A percentile compares a stretch with the other conserved stretches of the same genome.
phyloP scores from a whole-genome alignment of 2,113 vertebrate species.

The Orcinus orca region DNA sequence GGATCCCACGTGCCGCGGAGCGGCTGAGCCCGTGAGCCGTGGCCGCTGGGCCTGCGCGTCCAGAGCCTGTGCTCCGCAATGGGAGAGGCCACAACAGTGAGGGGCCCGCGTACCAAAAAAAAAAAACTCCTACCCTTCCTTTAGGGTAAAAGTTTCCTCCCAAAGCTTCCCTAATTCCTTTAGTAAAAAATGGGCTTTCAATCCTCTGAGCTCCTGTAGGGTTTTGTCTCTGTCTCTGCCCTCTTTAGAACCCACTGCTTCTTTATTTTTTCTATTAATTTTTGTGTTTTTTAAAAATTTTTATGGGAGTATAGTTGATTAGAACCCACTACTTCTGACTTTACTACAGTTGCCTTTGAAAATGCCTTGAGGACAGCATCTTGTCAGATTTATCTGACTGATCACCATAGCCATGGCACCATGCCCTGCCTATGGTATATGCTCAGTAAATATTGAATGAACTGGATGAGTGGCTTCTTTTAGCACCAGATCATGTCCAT shows the following conservation, averaged over 20 bases:
- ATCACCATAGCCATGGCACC: neutral
- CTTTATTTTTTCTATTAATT: no score
- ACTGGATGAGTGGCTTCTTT: neutral
- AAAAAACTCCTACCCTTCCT: neutral
- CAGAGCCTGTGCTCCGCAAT: no score
- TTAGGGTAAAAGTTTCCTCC: neutral
- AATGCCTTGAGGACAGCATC: neutral
- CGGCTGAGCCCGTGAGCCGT: no score
- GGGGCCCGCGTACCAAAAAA: no score
- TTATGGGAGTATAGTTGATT: neutral
- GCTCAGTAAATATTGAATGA: neutral
- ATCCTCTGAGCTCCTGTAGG: neutral
- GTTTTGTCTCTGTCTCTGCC: neutral
- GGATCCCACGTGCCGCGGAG: no score
- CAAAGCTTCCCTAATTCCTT: neutral
- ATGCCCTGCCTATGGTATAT: neutral
- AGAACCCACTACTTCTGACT: neutral
- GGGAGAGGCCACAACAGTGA: no score
- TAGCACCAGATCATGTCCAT: neutral
- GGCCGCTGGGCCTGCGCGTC: no score
- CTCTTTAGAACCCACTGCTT: neutral
- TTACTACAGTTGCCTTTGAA: neutral
- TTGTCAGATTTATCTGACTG: neutral
- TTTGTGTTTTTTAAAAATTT: no score
- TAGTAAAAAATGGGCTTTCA: neutral